Evolutionary conservation across 23 tunicate genomes (phyloP).

Genomic region (Diplosoma virens): DNA sequence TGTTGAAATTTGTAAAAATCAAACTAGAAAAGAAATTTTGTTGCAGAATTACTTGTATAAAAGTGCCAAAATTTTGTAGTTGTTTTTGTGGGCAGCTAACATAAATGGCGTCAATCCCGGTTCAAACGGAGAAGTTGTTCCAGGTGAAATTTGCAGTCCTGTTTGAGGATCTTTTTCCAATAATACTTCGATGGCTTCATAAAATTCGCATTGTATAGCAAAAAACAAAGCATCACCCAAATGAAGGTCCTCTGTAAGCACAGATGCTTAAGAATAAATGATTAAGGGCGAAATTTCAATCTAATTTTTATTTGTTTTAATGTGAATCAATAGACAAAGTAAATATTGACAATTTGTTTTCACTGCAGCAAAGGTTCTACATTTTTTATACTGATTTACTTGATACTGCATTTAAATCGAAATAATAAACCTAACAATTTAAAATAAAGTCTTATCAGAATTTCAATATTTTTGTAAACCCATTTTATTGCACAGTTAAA

Average conservation of each 20-base stretch:
- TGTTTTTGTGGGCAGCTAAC: constrained; percentile 85
- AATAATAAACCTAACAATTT: too few relatives aligned
- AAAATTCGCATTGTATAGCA: constrained; percentile 79
- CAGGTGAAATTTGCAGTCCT: constrained; percentile 67
- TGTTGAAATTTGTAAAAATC: neutral
- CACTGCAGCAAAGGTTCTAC: too few relatives aligned
- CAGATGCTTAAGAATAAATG: neutral
- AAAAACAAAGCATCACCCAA: constrained; percentile 87
- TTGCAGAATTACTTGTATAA: constrained; percentile 52
- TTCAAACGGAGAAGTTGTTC: constrained; percentile 97
- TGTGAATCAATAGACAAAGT: too few relatives aligned
- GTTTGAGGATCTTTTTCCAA: constrained; percentile 96
- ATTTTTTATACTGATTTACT: too few relatives aligned
- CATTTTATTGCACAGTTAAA: too few relatives aligned
- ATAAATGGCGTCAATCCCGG: constrained; percentile 93
- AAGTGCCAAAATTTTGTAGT: constrained; percentile 83
- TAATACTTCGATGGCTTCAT: constrained; percentile 71
- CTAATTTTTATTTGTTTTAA: too few relatives aligned
- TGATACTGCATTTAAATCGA: too few relatives aligned
- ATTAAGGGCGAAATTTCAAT: too few relatives aligned
- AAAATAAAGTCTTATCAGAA: too few relatives aligned
- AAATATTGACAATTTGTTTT: too few relatives aligned
- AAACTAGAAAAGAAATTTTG: neutral
- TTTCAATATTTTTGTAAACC: too few relatives aligned
- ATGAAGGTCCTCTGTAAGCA: constrained; percentile 51